phyloP scores from a whole-genome alignment of 2,888 invertebrate species.

The Diarsia brunnea region DNA sequence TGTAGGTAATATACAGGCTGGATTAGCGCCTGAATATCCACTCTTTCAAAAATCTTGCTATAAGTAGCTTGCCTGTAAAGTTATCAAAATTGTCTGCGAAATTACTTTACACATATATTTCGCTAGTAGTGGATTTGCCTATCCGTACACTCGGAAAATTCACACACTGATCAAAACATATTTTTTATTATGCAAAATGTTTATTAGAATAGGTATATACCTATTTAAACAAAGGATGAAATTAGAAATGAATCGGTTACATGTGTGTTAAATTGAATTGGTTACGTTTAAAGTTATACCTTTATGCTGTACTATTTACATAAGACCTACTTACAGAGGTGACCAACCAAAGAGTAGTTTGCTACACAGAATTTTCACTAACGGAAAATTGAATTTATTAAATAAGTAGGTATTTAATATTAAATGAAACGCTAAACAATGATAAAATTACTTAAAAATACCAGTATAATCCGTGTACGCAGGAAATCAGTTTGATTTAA shows the following conservation, averaged over 20 bases:
- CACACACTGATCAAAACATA: neutral
- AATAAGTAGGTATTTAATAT: conserved; percentile 10
- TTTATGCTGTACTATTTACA: conserved; percentile 10
- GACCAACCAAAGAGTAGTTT: conserved; percentile 6
- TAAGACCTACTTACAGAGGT: neutral
- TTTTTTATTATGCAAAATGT: neutral
- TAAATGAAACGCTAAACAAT: neutral
- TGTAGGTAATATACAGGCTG: neutral
- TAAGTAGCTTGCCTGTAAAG: too few relatives aligned
- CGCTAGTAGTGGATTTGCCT: too few relatives aligned
- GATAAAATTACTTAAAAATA: conserved; percentile 3
- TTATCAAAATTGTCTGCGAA: neutral
- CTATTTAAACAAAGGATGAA: neutral
- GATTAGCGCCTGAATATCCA: neutral
- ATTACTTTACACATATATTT: neutral
- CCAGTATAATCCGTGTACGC: neutral
- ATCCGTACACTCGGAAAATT: neutral
- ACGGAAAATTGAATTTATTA: neutral
- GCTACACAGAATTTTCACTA: neutral
- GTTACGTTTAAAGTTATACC: conserved; percentile 13
- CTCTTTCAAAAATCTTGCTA: neutral
- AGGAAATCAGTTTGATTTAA: conserved; percentile 21
- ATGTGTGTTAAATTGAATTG: conserved; percentile 35
- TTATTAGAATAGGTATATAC: neutral
- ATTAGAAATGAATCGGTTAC: conserved; percentile 17